Percentiles rank a stretch among this genome's conserved stretches.
phyloP scores from a whole-genome alignment of 2,113 vertebrate genomes.

The Gulo gulo region DNA sequence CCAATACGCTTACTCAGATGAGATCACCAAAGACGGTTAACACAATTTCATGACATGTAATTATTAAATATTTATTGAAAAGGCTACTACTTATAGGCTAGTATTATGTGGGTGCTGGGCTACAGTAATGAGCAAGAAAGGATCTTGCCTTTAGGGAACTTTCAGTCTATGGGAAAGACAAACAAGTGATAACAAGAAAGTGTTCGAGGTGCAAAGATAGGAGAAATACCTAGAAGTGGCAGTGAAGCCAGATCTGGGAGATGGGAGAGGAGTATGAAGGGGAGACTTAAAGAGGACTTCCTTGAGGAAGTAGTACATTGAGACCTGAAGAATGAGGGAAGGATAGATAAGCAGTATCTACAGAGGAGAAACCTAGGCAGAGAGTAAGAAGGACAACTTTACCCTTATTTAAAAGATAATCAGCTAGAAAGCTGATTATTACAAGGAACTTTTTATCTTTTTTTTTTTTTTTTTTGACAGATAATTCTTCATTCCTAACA shows the following conservation, averaged over 20 bases:
- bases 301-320: not conserved
- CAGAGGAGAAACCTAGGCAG: not conserved
- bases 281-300: not conserved
- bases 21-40: not conserved
- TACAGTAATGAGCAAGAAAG: not conserved
- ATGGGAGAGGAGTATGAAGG: not conserved
- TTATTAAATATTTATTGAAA: not conserved
- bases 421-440: not conserved
- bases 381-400: not conserved
- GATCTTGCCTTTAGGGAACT: not conserved
- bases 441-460: not conserved
- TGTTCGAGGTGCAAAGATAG: not conserved
- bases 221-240: not conserved
- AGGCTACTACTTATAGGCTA: not conserved
- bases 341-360: not conserved
- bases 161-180: not conserved
- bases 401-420: constrained; percentile 2
- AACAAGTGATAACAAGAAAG: not conserved
- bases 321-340: not conserved
- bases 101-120: not conserved
- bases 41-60: not conserved
- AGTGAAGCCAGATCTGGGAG: not conserved
- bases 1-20: not conserved
- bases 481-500: not conserved
- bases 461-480: not conserved